Evolutionary conservation across 2,113 vertebrate genomes (phyloP), one percentile per base, ranked within the genome.

Genomic region (Prunella fulvescens): DNA sequence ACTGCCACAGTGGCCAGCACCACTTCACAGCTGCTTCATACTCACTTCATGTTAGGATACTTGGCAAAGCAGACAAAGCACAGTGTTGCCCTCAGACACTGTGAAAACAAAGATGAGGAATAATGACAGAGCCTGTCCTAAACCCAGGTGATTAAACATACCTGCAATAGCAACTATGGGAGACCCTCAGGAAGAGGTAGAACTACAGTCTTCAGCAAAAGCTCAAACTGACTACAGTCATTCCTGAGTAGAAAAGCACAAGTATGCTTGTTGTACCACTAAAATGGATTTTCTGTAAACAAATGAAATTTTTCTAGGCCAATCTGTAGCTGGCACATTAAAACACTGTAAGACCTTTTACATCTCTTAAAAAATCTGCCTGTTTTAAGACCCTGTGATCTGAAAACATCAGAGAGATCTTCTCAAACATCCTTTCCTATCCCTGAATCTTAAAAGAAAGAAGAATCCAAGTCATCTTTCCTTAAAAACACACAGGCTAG

Each of bases 11-110:
- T 66, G 74, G 81, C 77, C 61, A 94, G 73, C 45, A 84, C 62
- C 65, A 76, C 76, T 28, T 79, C 86, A 81, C 60, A 96, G 92
- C 54, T 91, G 71, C 71, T 80, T 61, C 54, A 23, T 29, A 45
- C 31, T 73, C 57, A 33, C 85, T 80, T 40, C 50, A 65, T 15
- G 45, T 51, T 23, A 53, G 78, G 62, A 51, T 28, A 40, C 42
- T 58, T 31, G 51, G 72, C 54, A 82, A 81, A 82, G 47, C 42
- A 48, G 50, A 74, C 54, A 82, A 86, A 90, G 62, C 39, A 39
- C 2, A 7, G 19, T 10, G 47, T 0, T 4, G 31, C 19, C 17
- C 40, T 66, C 51, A 47, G 48, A 66, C 14, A 42, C 28, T 0
- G 2, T 15, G 24, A 53, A 26, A 57, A 39, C 19, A 58, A 85